Base-by-base conservation (phyloP, 2,888 invertebrate genomes). In the Cryptus viduatorius region DNA sequence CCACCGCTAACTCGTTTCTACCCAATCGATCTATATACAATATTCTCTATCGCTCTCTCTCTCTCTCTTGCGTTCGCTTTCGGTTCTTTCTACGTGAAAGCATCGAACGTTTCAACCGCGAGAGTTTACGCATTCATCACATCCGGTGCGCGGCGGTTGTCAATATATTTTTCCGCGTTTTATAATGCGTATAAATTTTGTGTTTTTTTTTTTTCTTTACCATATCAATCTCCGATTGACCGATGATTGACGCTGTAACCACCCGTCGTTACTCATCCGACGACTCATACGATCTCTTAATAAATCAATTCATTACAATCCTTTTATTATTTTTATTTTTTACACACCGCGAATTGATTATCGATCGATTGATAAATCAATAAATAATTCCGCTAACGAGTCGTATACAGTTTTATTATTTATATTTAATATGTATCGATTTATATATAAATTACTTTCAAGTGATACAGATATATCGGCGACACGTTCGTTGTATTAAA, bases 401-500 rank as follows among this genome's bases (percentile, higher is more conserved):
- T 56, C 4, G 19, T 8, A 19, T 16, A 12, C 4, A 12, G 19
- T 56, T 19, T 3, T 19, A 10, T 56, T 1, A 56, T 24, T 19
- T 56, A 12, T 19, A 19, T 56, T 19, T 8, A 12, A 56, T 4
- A 56, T 3, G 12, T 24, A 24, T 24, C 10, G 24, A 53, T 12
- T 5, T 56, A 24, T 56, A 50, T 50, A 29, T 31, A 31, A 29
- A 46, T 31, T 12, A 42, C 44, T 61, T 46, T 8, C 8, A 59
- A 59, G 2, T 16, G 61, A 24, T 73, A 61, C 44, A 50, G 68
- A 24, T 37, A 72, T 59, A 59, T 59, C 44, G 44, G 72, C 56
- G 76, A 68, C 56, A 59, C 53, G 77, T 77, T 16, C 59, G 61
- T 78, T 59, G 12, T 42, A 68, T 61, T 46, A 59, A 78, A 68